Base-by-base conservation (phyloP, 2,113 vertebrate genomes). In the Arothron firmamentum region DNA sequence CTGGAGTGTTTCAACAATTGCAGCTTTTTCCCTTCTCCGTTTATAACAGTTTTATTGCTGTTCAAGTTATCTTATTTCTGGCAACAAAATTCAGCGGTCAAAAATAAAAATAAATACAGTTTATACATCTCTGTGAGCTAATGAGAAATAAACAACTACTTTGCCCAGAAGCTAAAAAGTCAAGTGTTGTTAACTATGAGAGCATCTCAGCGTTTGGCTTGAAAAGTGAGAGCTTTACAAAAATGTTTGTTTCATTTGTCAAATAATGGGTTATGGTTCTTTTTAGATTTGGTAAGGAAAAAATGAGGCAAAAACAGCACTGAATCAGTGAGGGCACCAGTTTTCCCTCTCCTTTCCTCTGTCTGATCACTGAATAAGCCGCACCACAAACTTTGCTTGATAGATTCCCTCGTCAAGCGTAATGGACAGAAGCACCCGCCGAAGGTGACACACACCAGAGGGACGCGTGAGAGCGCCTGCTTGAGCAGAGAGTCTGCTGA, bases 401-500 rank as follows among this genome's bases (percentile, higher is more conserved):
- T n/a, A 68, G 60, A 47, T 23, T 21, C 57, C 59, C 10, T 8
- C 1, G 5, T 56, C 62, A 13, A 16, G 47, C 38, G 19, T 28
- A 60, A 16, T 4, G 0, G 28, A 45, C 3, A 25, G 18, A 6
- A 18, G 58, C 8, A 0, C 48, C 38, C 10, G 42, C 34, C 57
- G 63, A 68, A 70, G 46, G 3, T 65, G 75, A 66, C 69, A 72
- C 60, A 16, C 20, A 51, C 60, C 74, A 70, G 70, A 72, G 71
- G 65, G 70, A 55, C 78, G 70, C 55, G 52, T 74, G 75, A 74
- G 78, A 67, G 68, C 4, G 67, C 52, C 69, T 45, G 71, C 77
- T 73, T 77, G 62, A 59, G 74, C 60, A 74, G 74, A 77, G 71
- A 78, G 72, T 67, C 38, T 74, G 74, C 71, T 70, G 75, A 75